Evolutionary conservation across 2,797 vertebrate species (phyloP), one percentile per base, ranked within the genome.

Genomic region (Rhodeus uyekii): DNA sequence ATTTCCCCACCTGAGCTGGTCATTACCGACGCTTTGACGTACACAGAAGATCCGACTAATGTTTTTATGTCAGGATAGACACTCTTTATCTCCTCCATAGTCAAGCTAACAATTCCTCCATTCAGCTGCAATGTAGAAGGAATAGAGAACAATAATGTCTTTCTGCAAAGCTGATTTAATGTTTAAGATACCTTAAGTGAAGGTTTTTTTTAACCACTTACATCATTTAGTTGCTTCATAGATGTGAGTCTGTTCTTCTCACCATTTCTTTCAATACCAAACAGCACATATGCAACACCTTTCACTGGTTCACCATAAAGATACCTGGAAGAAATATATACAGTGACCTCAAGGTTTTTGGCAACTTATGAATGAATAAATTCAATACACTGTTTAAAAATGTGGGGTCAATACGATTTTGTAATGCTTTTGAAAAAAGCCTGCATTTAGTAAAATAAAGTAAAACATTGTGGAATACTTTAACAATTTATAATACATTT

Each of bases 1-100:
- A 50, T 53, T 27, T 38, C 27, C 63, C 2, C 82, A 95, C 94
- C 94, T 81, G 94, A 74, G 29, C 71, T 86, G 76, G 94, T 95
- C 82, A 95, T 86, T 24, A 95, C 93, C 0, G 94, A 94, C 4
- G 91, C 94, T 83, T 93, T 94, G 74, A 94, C 87, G 1, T 95
- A 95, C 46, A 95, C 75, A 12, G 90, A 92, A 78, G 72, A 83
- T 3, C 93, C 94, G 65, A 93, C 85, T 71, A 95, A 74, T 36
- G 82, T 55, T 16, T n/a, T 68, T 58, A 90, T 18, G 80, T 93
- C 3, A 4, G 92, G 92, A 79, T 92, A 91, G 3, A 53, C 86
- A 9, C 8, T 85, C 83, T 78, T 93, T 72, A 95, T 53, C 78
- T 95, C 94, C 3, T 83, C 87, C 89, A 93, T 87, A 58, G 78